Evolutionary conservation across 37 sponge, comb jelly and placozoan genomes (phyloP).

Genomic region (Ephydatia muelleri): DNA sequence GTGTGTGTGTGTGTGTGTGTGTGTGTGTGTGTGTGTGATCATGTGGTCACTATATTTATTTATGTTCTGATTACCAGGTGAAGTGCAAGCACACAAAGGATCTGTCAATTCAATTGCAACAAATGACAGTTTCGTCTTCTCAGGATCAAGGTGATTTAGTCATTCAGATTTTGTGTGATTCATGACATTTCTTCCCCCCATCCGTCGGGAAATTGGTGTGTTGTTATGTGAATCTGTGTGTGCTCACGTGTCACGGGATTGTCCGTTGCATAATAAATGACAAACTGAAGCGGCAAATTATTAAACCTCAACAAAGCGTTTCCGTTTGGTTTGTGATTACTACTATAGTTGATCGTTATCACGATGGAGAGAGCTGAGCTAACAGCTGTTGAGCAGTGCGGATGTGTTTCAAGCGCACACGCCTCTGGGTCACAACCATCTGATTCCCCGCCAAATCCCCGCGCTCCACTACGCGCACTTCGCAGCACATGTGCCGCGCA

Average conservation of each 20-base stretch:
- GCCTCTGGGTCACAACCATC: not conserved
- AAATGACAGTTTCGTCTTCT: conserved; percentile 60
- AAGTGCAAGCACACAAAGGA: conserved; percentile 60
- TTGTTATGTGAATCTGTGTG: not conserved
- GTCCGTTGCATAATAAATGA: not conserved
- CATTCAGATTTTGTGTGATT: not conserved
- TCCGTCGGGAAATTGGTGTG: not conserved
- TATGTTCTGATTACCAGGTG: too few relatives aligned
- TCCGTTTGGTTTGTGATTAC: not conserved
- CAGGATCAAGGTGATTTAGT: conserved; percentile 54
- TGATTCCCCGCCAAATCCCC: not conserved
- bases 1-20: conserved; percentile 8
- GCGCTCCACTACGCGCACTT: not conserved
- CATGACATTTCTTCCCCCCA: not conserved
- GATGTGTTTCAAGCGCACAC: not conserved
- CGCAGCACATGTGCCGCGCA: not conserved
- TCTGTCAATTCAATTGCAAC: conserved; percentile 68
- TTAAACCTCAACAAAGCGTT: not conserved
- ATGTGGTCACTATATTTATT: too few relatives aligned
- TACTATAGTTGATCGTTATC: not conserved
- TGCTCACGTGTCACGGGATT: not conserved
- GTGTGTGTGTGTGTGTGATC: conserved; percentile 7
- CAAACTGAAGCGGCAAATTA: not conserved
- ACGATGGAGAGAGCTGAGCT: not conserved
- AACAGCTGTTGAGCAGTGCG: not conserved